Conservation (phyloP, 1,140 invertebrate genomes). For the Polyergus mexicanus region DNA sequence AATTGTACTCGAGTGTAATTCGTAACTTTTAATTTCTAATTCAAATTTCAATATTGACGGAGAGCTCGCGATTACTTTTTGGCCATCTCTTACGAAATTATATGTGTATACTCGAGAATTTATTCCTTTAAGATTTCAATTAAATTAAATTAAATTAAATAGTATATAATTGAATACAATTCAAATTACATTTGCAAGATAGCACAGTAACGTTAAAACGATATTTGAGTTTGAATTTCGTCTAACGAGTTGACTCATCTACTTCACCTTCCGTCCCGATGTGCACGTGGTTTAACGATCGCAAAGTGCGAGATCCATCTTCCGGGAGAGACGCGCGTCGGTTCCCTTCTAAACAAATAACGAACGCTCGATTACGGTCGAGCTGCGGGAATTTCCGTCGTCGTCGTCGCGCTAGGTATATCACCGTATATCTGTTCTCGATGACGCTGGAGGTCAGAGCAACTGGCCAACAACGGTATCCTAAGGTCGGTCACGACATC, state of each 20-base stretch:
- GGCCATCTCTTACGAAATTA: not conserved
- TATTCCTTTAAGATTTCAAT: not conserved
- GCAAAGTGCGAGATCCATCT: conserved; percentile 38
- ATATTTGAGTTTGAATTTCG: not conserved
- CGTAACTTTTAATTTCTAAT: not conserved
- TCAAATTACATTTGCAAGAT: not conserved
- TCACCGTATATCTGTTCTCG: not conserved
- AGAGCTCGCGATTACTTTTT: not conserved
- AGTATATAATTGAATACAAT: not conserved
- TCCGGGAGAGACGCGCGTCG: conserved; percentile 26
- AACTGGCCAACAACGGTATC: not conserved
- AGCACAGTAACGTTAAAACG: not conserved
- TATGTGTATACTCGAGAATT: not conserved
- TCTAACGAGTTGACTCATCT: not conserved
- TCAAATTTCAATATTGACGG: conserved; percentile 24
- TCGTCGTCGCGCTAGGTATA: conserved; percentile 11
- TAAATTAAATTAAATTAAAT: no score
- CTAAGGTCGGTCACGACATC: conserved; percentile 32
- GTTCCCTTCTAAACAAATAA: conserved; percentile 50
- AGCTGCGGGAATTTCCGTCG: no score
- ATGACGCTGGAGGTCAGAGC: not conserved
- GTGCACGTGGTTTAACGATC: conserved; percentile 51
- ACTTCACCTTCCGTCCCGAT: not conserved
- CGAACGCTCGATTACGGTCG: conserved; percentile 42
- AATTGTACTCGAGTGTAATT: not conserved